Evolutionary conservation across 2,113 vertebrate species (phyloP), one percentile per base, ranked within the genome.

Genomic region (Myocastor coypus): DNA sequence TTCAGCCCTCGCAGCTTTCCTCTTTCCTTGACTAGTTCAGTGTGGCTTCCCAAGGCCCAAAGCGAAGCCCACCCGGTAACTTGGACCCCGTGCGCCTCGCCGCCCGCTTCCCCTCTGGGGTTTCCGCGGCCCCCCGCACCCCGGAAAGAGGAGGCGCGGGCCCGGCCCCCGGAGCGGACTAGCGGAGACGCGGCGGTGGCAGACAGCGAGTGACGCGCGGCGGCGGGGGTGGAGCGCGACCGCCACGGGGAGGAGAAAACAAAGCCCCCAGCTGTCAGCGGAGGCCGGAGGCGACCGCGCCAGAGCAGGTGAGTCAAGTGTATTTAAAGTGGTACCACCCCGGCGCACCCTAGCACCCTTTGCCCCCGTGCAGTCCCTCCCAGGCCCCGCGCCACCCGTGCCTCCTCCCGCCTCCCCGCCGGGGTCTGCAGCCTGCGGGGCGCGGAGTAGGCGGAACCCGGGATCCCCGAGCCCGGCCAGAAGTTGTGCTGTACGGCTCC

Each of bases 231-330:
- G 94, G 96, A 93, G 93, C 93, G 88, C 68, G 37, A 64, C 85
- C 13, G 17, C 63, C 26, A 68, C 94, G 52, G 97, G 98, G 96
- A 84, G 96, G 98, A 97, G 98, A 96, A 97, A 98, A 98, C 98
- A 98, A 98, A 98, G 98, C 98, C 98, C 97, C 97, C 97, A 95
- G 97, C 97, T 98, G 98, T 97, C 98, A 92, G 96, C 77, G 50
- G 96, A 97, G 96, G 95, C 96, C 97, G 90, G 95, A 84, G 92
- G 93, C 97, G 30, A 89, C 93, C 0, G 73, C 96, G 64, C 84
- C 83, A 57, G 88, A 98, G 95, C 97, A 97, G 98, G 98, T 98
- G 98, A 98, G 98, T 98, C 94, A 91, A 94, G 97, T 96, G 94
- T 78, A 73, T 93, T 88, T 84, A 89, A 94, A 97, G 96, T 92